Percentiles rank a stretch among this genome's conserved stretches.
Conservation (phyloP, 2,888 invertebrate genomes). For the Hedychridium roseum region DNA sequence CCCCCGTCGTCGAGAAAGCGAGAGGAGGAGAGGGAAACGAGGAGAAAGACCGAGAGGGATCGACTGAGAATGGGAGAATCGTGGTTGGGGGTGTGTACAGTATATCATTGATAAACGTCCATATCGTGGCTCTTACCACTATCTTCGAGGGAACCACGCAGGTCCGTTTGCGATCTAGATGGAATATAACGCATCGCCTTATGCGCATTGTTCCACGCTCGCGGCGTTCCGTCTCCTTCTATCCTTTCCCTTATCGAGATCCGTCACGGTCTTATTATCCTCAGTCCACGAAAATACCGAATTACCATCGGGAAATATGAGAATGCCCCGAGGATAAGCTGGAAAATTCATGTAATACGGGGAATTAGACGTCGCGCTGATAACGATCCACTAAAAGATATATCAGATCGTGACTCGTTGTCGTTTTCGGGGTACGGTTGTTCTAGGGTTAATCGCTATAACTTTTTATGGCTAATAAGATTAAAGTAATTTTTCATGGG, state of each 20-base stretch:
- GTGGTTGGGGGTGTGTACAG: slow-evolving; percentile 33
- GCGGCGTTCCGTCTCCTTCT: slow-evolving; percentile 4
- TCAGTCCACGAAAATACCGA: slow-evolving; percentile 6
- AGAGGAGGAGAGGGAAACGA: too few relatives aligned
- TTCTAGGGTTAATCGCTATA: too few relatives aligned
- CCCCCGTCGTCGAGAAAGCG: slow-evolving; percentile 27
- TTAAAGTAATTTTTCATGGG: too few relatives aligned
- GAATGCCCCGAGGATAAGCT: not conserved
- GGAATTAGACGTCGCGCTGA: too few relatives aligned
- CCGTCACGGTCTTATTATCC: slow-evolving; percentile 5
- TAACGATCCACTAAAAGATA: too few relatives aligned
- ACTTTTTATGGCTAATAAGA: too few relatives aligned
- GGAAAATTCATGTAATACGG: too few relatives aligned
- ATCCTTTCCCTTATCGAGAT: slow-evolving; percentile 6
- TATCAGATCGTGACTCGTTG: too few relatives aligned
- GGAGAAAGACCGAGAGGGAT: not conserved
- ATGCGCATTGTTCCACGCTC: slow-evolving; percentile 37
- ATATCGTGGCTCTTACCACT: slow-evolving; percentile 40
- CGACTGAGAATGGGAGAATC: slow-evolving; percentile 20
- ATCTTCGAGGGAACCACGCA: slow-evolving; percentile 31
- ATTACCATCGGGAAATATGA: slow-evolving; percentile 2
- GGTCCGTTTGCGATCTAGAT: slow-evolving; percentile 12
- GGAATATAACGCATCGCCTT: slow-evolving; percentile 29
- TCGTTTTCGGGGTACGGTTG: too few relatives aligned
- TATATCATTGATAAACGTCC: slow-evolving; percentile 60